Evolutionary conservation across 2,888 invertebrate species (phyloP).

Genomic region (Ophion slaviceki): DNA sequence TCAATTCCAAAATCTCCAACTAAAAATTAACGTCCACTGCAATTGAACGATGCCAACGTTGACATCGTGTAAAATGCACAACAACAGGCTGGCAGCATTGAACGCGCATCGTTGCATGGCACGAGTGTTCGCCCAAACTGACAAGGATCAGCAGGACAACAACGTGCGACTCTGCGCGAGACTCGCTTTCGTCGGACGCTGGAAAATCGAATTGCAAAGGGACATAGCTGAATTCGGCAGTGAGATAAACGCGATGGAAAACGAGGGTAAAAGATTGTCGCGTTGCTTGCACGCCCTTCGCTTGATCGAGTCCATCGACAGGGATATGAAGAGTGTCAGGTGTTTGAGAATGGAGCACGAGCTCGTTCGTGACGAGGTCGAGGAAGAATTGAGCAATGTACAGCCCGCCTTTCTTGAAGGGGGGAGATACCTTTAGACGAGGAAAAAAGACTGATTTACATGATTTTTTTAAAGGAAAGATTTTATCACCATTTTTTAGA

Average conservation of each 20-base stretch:
- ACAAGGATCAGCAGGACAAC: conserved; percentile 88
- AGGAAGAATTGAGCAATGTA: conserved; percentile 90
- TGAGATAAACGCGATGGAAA: conserved; percentile 88
- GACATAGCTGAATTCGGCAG: conserved; percentile 88
- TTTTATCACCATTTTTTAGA: too few species aligned
- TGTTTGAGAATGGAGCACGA: conserved; percentile 87
- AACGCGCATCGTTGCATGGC: conserved; percentile 87
- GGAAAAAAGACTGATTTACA: too few species aligned
- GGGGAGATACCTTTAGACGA: too few species aligned
- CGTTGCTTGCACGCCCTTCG: conserved; percentile 87
- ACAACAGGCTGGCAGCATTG: conserved; percentile 64
- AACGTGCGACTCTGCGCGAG: conserved; percentile 87
- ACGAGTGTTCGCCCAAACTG: conserved; percentile 87
- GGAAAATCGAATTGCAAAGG: conserved; percentile 90
- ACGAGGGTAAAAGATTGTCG: conserved; percentile 87
- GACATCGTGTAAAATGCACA: not conserved
- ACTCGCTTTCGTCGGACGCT: conserved; percentile 88
- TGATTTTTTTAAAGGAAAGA: too few species aligned
- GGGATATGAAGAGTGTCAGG: conserved; percentile 64
- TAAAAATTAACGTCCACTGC: not conserved
- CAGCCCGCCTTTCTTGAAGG: not conserved
- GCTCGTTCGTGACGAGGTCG: conserved; percentile 89
- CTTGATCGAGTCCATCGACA: conserved; percentile 88
- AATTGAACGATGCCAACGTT: not conserved
- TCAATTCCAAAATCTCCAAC: not conserved